Percentiles rank a stretch among this genome's conserved stretches.
Conservation (phyloP, 2,888 invertebrate species). For the Dryococelus australis region DNA sequence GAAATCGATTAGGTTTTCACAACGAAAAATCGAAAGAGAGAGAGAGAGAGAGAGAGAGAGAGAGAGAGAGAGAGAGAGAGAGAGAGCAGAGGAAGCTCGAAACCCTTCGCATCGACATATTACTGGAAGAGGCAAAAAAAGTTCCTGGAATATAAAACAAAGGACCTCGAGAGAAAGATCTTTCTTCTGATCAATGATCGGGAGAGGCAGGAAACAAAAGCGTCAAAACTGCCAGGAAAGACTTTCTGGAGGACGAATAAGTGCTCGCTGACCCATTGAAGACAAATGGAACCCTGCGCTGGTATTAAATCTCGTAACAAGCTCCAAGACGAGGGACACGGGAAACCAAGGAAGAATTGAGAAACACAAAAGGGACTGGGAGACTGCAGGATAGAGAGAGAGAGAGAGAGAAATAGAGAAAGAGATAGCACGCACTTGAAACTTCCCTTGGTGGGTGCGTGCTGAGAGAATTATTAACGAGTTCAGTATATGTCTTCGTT, state of each 20-base stretch:
- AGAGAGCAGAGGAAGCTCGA: neutral
- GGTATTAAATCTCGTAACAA: conserved; percentile 40
- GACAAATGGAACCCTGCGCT: conserved; percentile 43
- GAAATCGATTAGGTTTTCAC: conserved; percentile 42
- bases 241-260: conserved; percentile 33
- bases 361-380: conserved; percentile 26
- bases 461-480: conserved; percentile 42
- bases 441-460: conserved; percentile 3
- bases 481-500: conserved; percentile 43
- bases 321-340: conserved; percentile 29
- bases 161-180: neutral
- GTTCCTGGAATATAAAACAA: neutral
- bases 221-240: conserved; percentile 26
- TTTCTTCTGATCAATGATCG: conserved; percentile 18
- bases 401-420: conserved; percentile 29
- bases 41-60: neutral
- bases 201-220: conserved; percentile 34
- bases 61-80: neutral
- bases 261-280: conserved; percentile 44
- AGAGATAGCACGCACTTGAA: neutral
- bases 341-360: conserved; percentile 32
- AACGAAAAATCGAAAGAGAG: conserved; percentile 11
- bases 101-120: neutral
- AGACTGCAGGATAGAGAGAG: conserved; percentile 32
- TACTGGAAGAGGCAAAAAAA: neutral